phyloP scores from a whole-genome alignment of 2,113 vertebrate genomes.

The Dendrocopos noguchii region DNA sequence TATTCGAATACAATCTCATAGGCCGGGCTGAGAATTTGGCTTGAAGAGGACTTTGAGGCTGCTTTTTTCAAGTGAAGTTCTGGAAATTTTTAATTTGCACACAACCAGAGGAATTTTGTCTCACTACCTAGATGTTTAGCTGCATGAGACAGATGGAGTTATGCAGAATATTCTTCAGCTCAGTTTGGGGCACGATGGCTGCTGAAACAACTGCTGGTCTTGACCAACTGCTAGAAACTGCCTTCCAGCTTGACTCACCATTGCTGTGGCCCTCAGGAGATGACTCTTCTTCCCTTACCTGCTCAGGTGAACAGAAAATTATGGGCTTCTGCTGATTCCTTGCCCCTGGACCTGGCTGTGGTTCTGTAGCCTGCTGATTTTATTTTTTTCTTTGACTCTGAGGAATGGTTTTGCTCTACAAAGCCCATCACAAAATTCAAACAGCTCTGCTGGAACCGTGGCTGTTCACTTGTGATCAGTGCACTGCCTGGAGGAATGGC shows the following conservation, averaged over 20 bases:
- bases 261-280: not conserved
- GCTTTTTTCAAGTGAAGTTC: not conserved
- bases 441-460: not conserved
- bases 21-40: not conserved
- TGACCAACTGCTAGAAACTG: not conserved
- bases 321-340: not conserved
- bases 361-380: not conserved
- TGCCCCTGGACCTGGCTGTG: not conserved
- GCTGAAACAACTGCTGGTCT: not conserved
- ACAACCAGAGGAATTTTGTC: not conserved
- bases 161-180: not conserved
- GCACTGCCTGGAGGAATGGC: not conserved
- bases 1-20: not conserved
- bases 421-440: not conserved
- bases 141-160: not conserved
- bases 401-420: not conserved
- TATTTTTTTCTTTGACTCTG: not conserved
- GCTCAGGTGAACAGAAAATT: not conserved
- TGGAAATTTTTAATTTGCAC: not conserved
- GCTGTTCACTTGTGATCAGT: accelerated
- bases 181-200: not conserved
- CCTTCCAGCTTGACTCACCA: not conserved
- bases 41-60: not conserved
- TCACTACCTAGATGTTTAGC: not conserved
- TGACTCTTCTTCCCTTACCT: not conserved